Percentiles rank a stretch among this genome's conserved stretches.
Evolutionary conservation across 2,888 invertebrate genomes (phyloP).

Genomic region (Caenorhabditis uteleia): DNA sequence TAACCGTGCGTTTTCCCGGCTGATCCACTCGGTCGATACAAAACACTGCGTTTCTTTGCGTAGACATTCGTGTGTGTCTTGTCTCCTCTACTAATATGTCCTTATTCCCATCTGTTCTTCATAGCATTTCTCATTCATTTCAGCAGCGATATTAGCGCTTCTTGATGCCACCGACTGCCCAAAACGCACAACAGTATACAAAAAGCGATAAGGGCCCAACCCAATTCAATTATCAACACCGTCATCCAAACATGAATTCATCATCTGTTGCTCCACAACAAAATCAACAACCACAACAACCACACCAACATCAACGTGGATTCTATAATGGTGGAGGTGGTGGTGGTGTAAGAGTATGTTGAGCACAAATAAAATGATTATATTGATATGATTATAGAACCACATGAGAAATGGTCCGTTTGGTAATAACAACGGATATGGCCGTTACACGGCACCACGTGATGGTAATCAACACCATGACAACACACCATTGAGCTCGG

Average conservation of each 20-base stretch:
- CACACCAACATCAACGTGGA: background rate
- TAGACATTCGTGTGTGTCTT: too few relatives aligned
- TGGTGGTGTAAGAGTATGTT: background rate
- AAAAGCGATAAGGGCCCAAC: background rate
- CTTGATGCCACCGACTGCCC: too few relatives aligned
- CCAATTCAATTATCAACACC: background rate
- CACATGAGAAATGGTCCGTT: slow-evolving; percentile 34
- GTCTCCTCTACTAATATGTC: too few relatives aligned
- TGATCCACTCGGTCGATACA: too few relatives aligned
- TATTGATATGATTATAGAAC: slow-evolving; percentile 18
- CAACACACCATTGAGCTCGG: slow-evolving; percentile 49
- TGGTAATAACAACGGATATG: slow-evolving; percentile 35
- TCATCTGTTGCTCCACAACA: background rate
- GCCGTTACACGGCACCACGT: slow-evolving; percentile 33
- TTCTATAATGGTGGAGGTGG: too few relatives aligned
- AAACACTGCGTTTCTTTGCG: too few relatives aligned
- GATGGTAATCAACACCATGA: slow-evolving; percentile 44
- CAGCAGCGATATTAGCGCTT: too few relatives aligned
- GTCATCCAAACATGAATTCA: background rate
- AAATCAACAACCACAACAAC: background rate
- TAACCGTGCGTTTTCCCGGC: too few relatives aligned
- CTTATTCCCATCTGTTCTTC: too few relatives aligned
- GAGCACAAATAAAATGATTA: background rate
- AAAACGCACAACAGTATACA: background rate
- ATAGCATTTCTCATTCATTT: too few relatives aligned